Evolutionary conservation across 1,140 invertebrate species (phyloP), one percentile per base, ranked within the genome.

Genomic region (Lepidurus packardi): DNA sequence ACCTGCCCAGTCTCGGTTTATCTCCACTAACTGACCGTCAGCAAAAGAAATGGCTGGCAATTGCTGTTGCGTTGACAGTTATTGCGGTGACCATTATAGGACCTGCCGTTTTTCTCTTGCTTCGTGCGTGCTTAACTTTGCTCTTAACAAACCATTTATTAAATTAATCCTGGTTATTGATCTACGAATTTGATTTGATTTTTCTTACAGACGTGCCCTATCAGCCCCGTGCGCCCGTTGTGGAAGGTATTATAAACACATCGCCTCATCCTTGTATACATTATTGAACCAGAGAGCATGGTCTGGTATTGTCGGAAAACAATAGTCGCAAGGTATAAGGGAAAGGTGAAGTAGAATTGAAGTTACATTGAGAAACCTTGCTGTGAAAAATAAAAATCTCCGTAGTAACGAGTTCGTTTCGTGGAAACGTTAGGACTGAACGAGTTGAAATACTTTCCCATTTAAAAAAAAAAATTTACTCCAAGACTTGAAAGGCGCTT

Each of bases 161-260:
- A 65, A 4, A 65, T 21, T 65, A 21, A 65, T 65, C 8, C 53
- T 65, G 53, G 53, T 65, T 65, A 65, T n/a, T 65, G 53, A 65
- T 65, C 53, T 65, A 7, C 16, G 9, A n/a, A 1, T 65, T 21
- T 65, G 53, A 65, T 65, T 65, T 65, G 16, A 65, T 65, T 65
- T 47, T 65, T 34, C 34, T 34, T 65, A n/a, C 53, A 65, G 53
- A 65, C 53, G 53, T 65, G 53, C 53, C 53, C 53, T 65, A 65
- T 65, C 53, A 65, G 53, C 53, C 53, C 53, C 53, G 53, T 16
- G 16, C 53, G 53, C 53, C 53, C 21, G 53, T 65, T 65, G 53
- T 65, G 53, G 53, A 65, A 65, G 53, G 53, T 65, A 65, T 16
- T 9, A 65, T 11, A 21, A 34, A 65, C 53, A n/a, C 53, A 16